Evolutionary conservation across 2,113 vertebrate species (phyloP).

Genomic region (Sminthopsis crassicaudata): DNA sequence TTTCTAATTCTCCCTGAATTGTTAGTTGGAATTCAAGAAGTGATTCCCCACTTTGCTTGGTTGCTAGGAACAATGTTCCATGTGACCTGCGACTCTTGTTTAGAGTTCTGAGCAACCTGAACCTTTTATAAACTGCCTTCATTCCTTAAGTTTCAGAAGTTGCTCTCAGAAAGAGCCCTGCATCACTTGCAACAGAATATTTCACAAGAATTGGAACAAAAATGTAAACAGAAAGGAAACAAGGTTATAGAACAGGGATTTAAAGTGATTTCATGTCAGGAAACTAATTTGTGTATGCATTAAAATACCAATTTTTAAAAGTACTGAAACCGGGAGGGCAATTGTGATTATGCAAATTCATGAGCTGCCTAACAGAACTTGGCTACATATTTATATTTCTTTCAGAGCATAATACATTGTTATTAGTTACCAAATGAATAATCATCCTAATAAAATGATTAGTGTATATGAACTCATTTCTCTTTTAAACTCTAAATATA

Average conservation of each 20-base stretch:
- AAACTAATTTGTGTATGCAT: constrained; percentile 27
- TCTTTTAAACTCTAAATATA: constrained; percentile 60
- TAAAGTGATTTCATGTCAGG: constrained; percentile 26
- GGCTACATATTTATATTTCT: constrained; percentile 22
- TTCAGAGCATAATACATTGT: constrained; percentile 42
- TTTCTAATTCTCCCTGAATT: background rate
- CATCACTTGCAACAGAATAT: background rate
- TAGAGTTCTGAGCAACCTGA: background rate
- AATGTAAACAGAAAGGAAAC: background rate
- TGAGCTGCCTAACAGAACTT: constrained; percentile 38
- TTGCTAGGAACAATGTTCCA: background rate
- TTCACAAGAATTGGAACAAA: background rate
- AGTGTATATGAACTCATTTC: constrained; percentile 57
- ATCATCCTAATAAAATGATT: constrained; percentile 54
- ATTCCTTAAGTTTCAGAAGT: background rate
- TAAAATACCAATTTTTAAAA: constrained; percentile 48
- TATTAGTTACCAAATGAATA: constrained; percentile 57
- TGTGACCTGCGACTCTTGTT: background rate
- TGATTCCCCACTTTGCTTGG: background rate
- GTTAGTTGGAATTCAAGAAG: background rate
- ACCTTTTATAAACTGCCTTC: background rate
- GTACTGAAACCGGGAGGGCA: constrained; percentile 22
- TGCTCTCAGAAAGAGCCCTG: background rate
- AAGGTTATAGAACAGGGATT: background rate
- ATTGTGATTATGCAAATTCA: constrained; percentile 49